phyloP scores from a whole-genome alignment of 2,113 vertebrate genomes.

The Drymodes brunneopygia region DNA sequence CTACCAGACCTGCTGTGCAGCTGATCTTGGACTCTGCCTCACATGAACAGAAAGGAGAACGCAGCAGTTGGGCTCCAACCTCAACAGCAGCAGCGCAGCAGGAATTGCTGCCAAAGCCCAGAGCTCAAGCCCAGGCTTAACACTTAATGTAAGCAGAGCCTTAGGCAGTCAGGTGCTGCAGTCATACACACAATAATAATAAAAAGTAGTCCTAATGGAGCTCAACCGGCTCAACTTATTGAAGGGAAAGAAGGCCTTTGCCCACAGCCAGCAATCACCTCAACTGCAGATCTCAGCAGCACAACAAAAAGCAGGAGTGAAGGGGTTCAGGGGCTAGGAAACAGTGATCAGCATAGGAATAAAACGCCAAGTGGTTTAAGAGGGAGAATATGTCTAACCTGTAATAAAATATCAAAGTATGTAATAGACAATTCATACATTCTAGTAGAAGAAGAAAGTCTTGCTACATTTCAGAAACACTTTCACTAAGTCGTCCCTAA shows the following conservation, averaged over 20 bases:
- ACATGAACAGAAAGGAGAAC: not conserved
- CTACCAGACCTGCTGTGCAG: not conserved
- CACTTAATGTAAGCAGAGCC: constrained; percentile 60
- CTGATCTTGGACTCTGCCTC: constrained; percentile 34
- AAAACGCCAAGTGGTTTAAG: not conserved
- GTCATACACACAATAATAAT: constrained; percentile 44
- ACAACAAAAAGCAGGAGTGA: not conserved
- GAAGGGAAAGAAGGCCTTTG: constrained; percentile 6
- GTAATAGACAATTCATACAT: not conserved
- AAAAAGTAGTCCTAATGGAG: constrained; percentile 53
- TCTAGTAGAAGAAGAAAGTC: not conserved
- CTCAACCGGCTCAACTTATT: constrained; percentile 20
- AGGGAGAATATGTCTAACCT: not conserved
- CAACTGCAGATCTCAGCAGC: not conserved
- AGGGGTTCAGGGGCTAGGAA: not conserved
- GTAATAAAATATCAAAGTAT: not conserved
- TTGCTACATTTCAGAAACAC: not conserved
- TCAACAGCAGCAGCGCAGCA: not conserved
- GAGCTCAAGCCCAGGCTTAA: constrained; percentile 61
- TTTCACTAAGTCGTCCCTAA: not conserved
- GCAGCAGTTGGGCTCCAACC: not conserved
- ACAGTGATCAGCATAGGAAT: not conserved
- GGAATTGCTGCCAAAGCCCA: constrained; percentile 55
- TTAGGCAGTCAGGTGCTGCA: constrained; percentile 63
- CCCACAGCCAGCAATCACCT: not conserved